Evolutionary conservation across 2,797 vertebrate genomes (phyloP).

Genomic region (Tenualosa thibaudeaui): DNA sequence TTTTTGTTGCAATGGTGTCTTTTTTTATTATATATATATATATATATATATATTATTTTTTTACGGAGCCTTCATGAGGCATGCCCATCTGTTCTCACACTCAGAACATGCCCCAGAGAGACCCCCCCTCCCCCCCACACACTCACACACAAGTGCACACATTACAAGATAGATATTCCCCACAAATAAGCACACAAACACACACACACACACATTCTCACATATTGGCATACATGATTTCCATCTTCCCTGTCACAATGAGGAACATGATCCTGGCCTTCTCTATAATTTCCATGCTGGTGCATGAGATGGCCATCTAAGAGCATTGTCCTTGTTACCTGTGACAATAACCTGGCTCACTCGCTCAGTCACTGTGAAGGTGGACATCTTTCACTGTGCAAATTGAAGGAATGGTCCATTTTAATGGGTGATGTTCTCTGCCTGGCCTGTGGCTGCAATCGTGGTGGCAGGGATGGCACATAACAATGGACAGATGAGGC

Average conservation of each 20-base stretch:
- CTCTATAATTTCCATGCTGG: not conserved
- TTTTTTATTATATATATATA: not conserved
- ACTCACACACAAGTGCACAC: not conserved
- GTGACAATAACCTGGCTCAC: not conserved
- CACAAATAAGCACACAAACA: too few relatives aligned
- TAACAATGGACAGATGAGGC: not conserved
- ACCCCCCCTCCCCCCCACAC: not conserved
- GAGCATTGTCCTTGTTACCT: not conserved
- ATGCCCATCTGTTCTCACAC: conserved; percentile 14
- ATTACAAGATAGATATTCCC: too few relatives aligned
- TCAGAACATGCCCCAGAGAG: conserved; percentile 16
- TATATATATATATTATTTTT: too few relatives aligned
- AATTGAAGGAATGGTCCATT: not conserved
- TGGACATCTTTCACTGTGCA: not conserved
- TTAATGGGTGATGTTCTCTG: not conserved
- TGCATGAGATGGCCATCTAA: not conserved
- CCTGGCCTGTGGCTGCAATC: not conserved
- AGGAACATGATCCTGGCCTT: not conserved
- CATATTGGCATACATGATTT: not conserved
- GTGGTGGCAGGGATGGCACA: not conserved
- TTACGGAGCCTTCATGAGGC: conserved; percentile 5
- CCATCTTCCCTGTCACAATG: conserved; percentile 21
- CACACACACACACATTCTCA: not conserved
- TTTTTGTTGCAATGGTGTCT: conserved; percentile 9
- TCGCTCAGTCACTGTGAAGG: not conserved